Base-by-base conservation (phyloP, 2,113 vertebrate species). In the Saccopteryx leptura region DNA sequence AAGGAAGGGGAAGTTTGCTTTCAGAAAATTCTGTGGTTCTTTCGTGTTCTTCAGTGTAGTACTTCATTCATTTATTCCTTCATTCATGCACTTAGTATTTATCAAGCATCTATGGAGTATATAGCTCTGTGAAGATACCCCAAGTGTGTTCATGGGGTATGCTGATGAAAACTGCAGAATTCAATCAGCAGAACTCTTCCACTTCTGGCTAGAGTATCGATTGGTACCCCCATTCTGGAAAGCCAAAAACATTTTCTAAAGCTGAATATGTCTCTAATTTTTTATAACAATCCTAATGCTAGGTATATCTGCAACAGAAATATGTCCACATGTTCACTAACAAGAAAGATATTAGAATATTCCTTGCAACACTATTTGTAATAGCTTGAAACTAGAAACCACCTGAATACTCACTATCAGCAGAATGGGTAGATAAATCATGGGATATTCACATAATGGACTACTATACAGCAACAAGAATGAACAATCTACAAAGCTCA, bases 1-100 rank as follows among this genome's bases (percentile, higher is more conserved):
- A 84, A 92, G 74, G 60, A 93, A 93, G 65, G 74, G 79, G 76
- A 93, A 96, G 95, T 97, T 97, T 90, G 80, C 91, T 96, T 95
- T 87, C 89, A 93, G 88, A 71, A 93, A 92, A 81, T 90, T 95
- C 79, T 87, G 24, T 84, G 78, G 46, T 79, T 97, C 75, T 94
- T 89, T 60, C 68, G 79, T 2, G 7, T 85, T 94, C 84, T 88
- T 94, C 71, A 65, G 12, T 61, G 17, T 66, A 79, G 31, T 10
- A 1, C 58, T 69, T 82, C 80, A 24, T 88, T 61, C 19, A 21
- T 72, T 61, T 75, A 15, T 95, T 54, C 18, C 17, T 90, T 46
- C 63, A 39, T 31, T 12, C 26, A 48, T 33, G 85, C 56, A 69
- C 10, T 48, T 52, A 54, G 50, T 60, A 88, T 74, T 91, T 93